phyloP scores from a whole-genome alignment of 2,113 vertebrate genomes.

The Scomber scombrus region DNA sequence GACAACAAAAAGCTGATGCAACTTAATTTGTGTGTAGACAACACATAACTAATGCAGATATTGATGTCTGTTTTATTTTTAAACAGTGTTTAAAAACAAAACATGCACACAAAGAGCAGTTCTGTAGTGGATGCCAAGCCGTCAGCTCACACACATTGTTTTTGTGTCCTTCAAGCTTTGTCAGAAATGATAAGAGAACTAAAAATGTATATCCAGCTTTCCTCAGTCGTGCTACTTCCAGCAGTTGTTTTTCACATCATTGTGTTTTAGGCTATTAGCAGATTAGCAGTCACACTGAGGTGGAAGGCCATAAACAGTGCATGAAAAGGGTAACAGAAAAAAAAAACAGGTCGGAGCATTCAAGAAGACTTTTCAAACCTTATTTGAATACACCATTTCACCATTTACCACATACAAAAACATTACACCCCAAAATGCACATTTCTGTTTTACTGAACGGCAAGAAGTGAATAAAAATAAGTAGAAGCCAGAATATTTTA shows the following conservation, averaged over 20 bases:
- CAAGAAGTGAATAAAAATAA: neutral
- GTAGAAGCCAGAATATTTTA: neutral
- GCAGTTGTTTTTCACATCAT: slow-evolving; percentile 67
- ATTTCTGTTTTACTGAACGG: neutral
- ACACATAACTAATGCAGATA: neutral
- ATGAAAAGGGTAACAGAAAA: slow-evolving; percentile 12
- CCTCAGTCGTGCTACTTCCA: slow-evolving; percentile 60
- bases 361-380: neutral
- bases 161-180: slow-evolving; percentile 60
- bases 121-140: slow-evolving; percentile 38
- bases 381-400: neutral
- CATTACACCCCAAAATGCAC: neutral
- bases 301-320: slow-evolving; percentile 18
- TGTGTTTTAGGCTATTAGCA: slow-evolving; percentile 55
- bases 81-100: slow-evolving; percentile 23
- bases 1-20: neutral
- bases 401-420: neutral
- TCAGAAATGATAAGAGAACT: slow-evolving; percentile 66
- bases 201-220: slow-evolving; percentile 62
- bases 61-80: slow-evolving; percentile 21
- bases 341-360: slow-evolving; percentile 4
- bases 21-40: slow-evolving; percentile 23
- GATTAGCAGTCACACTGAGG: slow-evolving; percentile 38
- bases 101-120: slow-evolving; percentile 6
- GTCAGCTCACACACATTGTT: slow-evolving; percentile 64